Evolutionary conservation across 30 jellyfish, hydroid and myxozoan genomes (phyloP), one percentile per base, ranked within the genome.

Genomic region (Sanderia malayensis): DNA sequence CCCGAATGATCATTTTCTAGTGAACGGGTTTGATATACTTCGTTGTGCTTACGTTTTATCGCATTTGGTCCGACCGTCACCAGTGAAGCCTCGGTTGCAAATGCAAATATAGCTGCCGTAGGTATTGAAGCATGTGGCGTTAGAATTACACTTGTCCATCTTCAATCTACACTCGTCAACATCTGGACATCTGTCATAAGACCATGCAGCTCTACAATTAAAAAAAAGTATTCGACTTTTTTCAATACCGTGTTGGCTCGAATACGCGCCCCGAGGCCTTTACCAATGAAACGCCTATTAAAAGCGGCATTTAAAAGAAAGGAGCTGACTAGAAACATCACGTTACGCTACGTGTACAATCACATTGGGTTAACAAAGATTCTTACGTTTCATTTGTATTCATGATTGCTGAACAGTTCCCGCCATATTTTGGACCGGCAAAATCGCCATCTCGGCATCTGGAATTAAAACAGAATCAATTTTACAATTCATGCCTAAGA

Each of bases 181-280:
- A 79, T 92, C 98, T 20, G 96, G 96, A 58, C 98, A 92, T 26
- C 34, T 55, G n/a, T 66, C 86, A 46, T 90, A 90, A 8, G 94
- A 67, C 98, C 98, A 90, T n/a, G 65, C 13, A 13, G 71, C 79
- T 27, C 80, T 49, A 32, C n/a, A 10, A 37, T 13, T 37, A 37
- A 4, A 37, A 37, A 37, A 37, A 13, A 13, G 52, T 4, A 37
- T 37, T 37, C 52, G 13, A 37, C 13, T 37, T 37, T 13, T 37
- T 13, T 37, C 52, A 37, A 37, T 37, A 4, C 52, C 52, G n/a
- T n/a, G n/a, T n/a, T n/a, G n/a, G n/a, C n/a, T n/a, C n/a, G n/a
- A n/a, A n/a, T n/a, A n/a, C n/a, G n/a, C n/a, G n/a, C n/a, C n/a
- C n/a, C n/a, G n/a, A n/a, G n/a, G n/a, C n/a, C n/a, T n/a, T n/a